phyloP scores from a whole-genome alignment of 2,888 invertebrate genomes.

The Acheta domesticus region DNA sequence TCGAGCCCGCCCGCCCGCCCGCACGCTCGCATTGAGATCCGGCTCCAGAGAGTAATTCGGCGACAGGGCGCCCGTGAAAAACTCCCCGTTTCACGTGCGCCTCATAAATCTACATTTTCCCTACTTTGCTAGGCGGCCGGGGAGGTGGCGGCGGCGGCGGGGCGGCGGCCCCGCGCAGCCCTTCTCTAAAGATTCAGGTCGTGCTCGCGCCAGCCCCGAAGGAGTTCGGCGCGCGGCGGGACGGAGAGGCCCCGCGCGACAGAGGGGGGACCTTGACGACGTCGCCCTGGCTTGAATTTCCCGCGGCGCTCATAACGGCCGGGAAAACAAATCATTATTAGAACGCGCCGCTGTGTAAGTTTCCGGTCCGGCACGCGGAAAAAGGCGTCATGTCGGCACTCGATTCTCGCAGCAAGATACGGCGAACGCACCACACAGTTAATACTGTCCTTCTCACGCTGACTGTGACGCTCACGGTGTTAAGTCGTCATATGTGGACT shows the following conservation, averaged over 20 bases:
- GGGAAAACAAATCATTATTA: too few relatives aligned
- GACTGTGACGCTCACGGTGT: too few relatives aligned
- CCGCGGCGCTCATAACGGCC: too few relatives aligned
- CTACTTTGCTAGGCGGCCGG: conserved; percentile 7
- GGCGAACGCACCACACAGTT: too few relatives aligned
- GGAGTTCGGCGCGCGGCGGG: background rate
- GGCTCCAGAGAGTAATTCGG: conserved; percentile 18
- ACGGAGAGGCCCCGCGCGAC: background rate
- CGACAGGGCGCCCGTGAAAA: conserved; percentile 4
- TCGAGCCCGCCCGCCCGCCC: background rate
- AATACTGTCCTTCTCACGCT: too few relatives aligned
- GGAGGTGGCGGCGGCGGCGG: background rate
- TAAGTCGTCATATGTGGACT: too few relatives aligned
- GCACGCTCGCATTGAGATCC: background rate
- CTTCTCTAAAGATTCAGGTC: conserved; percentile 7
- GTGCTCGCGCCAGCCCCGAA: background rate
- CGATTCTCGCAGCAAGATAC: too few relatives aligned
- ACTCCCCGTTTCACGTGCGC: conserved; percentile 5
- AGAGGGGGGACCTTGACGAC: too few relatives aligned
- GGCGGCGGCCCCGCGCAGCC: background rate
- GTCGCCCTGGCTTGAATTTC: too few relatives aligned
- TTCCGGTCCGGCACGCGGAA: too few relatives aligned
- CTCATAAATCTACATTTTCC: conserved; percentile 11
- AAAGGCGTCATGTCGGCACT: too few relatives aligned
- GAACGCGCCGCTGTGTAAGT: too few relatives aligned